These are phyloP conservation scores for Thumatha senex DNA, from an alignment of 2,888 invertebrate genomes.

Conservation along the genomic window DNA sequence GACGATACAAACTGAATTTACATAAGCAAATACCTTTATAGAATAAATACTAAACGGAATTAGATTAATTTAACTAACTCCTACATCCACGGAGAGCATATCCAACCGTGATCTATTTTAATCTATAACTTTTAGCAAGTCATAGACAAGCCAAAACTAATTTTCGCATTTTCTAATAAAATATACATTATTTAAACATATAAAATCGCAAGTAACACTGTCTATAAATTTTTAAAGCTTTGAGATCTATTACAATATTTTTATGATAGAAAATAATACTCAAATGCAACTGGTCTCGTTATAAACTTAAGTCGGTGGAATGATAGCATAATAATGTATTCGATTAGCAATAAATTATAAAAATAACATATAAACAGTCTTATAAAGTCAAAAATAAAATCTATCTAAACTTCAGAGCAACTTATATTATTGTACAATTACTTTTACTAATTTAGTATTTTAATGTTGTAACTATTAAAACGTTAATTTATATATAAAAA, in stretches of 20 bases:
- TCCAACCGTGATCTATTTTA: slow-evolving; percentile 10
- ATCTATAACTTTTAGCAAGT: not conserved
- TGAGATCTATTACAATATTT: slow-evolving; percentile 48
- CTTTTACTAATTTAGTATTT: slow-evolving; percentile 46
- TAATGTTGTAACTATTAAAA: slow-evolving; percentile 42
- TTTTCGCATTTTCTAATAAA: slow-evolving; percentile 31
- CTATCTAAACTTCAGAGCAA: slow-evolving; percentile 60
- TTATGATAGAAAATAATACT: slow-evolving; percentile 63
- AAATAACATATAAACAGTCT: slow-evolving; percentile 72
- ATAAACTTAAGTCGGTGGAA: slow-evolving; percentile 79
- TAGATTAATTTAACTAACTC: slow-evolving; percentile 17
- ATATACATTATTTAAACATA: slow-evolving; percentile 26
- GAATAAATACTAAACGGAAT: slow-evolving; percentile 55
- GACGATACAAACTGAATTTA: slow-evolving; percentile 71
- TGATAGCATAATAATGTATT: slow-evolving; percentile 63
- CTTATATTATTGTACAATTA: slow-evolving; percentile 57
- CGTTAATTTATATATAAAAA: slow-evolving; percentile 48
- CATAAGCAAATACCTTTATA: slow-evolving; percentile 60
- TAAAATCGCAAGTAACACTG: slow-evolving; percentile 41
- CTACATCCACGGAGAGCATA: slow-evolving; percentile 23
- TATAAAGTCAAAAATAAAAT: slow-evolving; percentile 64
- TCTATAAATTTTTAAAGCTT: slow-evolving; percentile 55
- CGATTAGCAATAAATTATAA: slow-evolving; percentile 64
- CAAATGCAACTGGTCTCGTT: slow-evolving; percentile 64
- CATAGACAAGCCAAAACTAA: not conserved